phyloP scores from a whole-genome alignment of 2,888 invertebrate genomes.

The Drosophila nr. perissopoda region DNA sequence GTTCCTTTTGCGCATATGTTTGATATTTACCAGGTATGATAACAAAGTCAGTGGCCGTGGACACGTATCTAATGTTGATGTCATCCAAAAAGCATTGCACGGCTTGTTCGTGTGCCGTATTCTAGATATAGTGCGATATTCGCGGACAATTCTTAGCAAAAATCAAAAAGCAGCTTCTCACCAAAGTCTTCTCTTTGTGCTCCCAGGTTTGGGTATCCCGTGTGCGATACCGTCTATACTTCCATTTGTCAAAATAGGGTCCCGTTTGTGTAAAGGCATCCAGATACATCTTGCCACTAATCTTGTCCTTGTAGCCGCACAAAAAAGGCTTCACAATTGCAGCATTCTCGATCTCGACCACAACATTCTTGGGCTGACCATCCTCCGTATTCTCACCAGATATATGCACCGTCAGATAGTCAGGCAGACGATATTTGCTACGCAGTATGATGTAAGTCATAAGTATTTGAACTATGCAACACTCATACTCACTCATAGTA shows the following conservation, averaged over 20 bases:
- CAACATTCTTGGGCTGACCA: slow-evolving; percentile 84
- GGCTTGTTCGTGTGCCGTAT: slow-evolving; percentile 82
- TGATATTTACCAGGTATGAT: slow-evolving; percentile 88
- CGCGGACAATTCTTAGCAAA: fast-evolving
- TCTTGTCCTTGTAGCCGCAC: slow-evolving; percentile 91
- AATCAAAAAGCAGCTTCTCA: background rate
- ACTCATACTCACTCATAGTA: slow-evolving; percentile 82
- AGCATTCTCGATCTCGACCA: slow-evolving; percentile 87
- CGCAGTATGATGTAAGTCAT: fast-evolving
- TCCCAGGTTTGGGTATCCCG: slow-evolving; percentile 89
- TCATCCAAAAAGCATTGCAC: slow-evolving; percentile 83
- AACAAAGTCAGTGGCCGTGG: slow-evolving; percentile 88
- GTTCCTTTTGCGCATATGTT: slow-evolving; percentile 87
- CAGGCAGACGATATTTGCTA: slow-evolving; percentile 85
- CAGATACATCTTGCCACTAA: slow-evolving; percentile 89
- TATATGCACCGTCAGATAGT: slow-evolving; percentile 86
- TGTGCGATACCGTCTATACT: slow-evolving; percentile 68
- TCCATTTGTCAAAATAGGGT: slow-evolving; percentile 81
- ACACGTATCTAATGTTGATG: slow-evolving; percentile 85
- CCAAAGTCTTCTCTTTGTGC: slow-evolving; percentile 83
- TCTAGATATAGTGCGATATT: slow-evolving; percentile 55
- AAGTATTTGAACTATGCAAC: background rate
- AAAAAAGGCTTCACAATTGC: slow-evolving; percentile 89
- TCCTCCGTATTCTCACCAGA: slow-evolving; percentile 84
- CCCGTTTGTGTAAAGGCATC: slow-evolving; percentile 93